These are phyloP conservation scores for Campoletis sonorensis DNA, from an alignment of 1,140 invertebrate species.

Conservation along the genomic window DNA sequence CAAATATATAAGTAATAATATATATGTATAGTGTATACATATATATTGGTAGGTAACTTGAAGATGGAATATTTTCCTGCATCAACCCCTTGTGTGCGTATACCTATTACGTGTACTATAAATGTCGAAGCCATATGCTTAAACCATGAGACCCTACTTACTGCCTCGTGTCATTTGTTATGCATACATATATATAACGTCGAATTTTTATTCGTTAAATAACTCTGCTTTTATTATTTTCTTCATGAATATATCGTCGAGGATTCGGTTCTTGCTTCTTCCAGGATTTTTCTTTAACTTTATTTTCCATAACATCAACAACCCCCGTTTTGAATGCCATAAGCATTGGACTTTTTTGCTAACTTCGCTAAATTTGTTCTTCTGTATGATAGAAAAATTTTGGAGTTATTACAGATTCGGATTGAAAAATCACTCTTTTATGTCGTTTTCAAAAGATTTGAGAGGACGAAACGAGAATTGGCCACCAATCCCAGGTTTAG, in stretches of 20 bases:
- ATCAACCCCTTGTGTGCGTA: constrained; percentile 11
- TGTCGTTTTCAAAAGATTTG: too few species aligned
- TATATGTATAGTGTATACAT: too few species aligned
- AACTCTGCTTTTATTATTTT: not conserved
- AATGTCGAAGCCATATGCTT: constrained; percentile 17
- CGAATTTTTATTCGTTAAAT: constrained; percentile 3
- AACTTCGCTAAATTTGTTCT: too few species aligned
- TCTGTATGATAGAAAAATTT: too few species aligned
- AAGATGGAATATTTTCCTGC: not conserved
- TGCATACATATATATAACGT: not conserved
- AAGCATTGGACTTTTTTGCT: too few species aligned
- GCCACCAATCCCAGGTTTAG: too few species aligned
- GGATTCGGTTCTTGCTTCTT: not conserved
- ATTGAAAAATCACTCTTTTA: too few species aligned
- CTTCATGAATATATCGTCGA: not conserved
- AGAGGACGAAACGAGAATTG: too few species aligned
- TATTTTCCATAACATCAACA: not conserved
- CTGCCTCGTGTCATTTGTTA: constrained; percentile 10
- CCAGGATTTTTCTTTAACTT: not conserved
- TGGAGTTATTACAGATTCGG: too few species aligned
- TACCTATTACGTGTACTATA: constrained; percentile 16
- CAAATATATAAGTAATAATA: too few species aligned
- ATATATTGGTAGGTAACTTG: not conserved
- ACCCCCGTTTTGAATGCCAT: too few species aligned
- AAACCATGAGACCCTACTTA: constrained; percentile 21